Evolutionary conservation across 2,113 vertebrate species (phyloP).

Genomic region (Gopherus evgoodei): DNA sequence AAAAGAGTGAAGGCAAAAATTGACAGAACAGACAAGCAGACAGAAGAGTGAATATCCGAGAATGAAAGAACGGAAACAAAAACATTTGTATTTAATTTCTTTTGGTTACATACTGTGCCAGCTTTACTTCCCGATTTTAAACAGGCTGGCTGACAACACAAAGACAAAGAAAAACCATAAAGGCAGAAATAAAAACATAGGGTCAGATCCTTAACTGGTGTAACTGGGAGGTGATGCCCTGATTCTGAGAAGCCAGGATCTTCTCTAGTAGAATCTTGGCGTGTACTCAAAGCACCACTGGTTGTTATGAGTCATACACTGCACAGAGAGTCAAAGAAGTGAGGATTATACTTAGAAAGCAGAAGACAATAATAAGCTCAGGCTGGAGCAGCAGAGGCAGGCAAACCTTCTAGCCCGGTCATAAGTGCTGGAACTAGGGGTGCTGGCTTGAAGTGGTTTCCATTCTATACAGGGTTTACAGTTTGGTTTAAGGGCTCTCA

Average conservation of each 20-base stretch:
- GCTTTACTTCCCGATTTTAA: background rate
- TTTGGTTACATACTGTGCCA: background rate
- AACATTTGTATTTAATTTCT: fast-evolving
- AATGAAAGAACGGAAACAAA: background rate
- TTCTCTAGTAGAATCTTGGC: background rate
- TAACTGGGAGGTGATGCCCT: background rate
- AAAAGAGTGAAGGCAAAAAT: background rate
- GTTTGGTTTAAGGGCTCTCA: too few relatives aligned
- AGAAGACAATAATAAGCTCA: background rate
- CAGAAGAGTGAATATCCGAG: background rate
- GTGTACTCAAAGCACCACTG: background rate
- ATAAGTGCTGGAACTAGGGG: too few relatives aligned
- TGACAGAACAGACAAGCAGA: background rate
- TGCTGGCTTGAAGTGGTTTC: too few relatives aligned
- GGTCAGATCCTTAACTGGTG: background rate
- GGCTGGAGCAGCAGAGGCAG: background rate
- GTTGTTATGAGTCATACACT: background rate
- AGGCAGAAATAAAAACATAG: background rate
- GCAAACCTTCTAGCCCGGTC: background rate
- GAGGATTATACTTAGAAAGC: background rate
- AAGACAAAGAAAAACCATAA: background rate
- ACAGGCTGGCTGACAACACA: background rate
- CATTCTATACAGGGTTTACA: too few relatives aligned
- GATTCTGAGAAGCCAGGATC: background rate
- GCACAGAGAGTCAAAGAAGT: background rate